These are phyloP conservation scores for Takifugu ocellatus DNA, from an alignment of 2,797 vertebrate species.

Conservation along the genomic window DNA sequence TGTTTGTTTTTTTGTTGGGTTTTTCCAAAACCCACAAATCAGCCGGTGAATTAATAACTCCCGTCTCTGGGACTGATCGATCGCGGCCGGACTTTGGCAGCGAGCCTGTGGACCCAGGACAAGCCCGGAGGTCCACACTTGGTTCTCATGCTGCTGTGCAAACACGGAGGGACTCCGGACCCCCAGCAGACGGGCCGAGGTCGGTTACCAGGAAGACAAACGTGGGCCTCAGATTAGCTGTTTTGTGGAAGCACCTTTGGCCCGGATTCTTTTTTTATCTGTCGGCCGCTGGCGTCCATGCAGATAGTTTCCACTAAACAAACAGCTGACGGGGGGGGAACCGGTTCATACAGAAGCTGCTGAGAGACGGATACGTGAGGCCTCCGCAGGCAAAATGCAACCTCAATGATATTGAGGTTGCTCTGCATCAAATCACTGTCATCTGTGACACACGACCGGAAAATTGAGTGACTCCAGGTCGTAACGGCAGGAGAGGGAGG, in stretches of 20 bases:
- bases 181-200: constrained; percentile 7
- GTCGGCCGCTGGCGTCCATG: neutral
- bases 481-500: too few species aligned
- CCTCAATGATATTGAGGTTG: too few species aligned
- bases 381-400: too few species aligned
- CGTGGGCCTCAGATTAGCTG: neutral
- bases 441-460: too few species aligned
- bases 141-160: constrained; percentile 30
- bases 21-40: too few species aligned
- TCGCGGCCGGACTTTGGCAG: neutral
- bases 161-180: constrained; percentile 27
- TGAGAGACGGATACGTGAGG: too few species aligned
- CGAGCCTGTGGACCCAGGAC: constrained; percentile 9
- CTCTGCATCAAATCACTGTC: too few species aligned
- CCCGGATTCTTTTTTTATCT: constrained; percentile 48
- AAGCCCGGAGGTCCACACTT: constrained; percentile 4
- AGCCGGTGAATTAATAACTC: neutral
- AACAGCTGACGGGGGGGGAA: too few species aligned
- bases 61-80: neutral
- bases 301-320: constrained; percentile 10
- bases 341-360: too few species aligned
- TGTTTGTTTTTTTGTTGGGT: too few species aligned
- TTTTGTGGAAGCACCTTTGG: constrained; percentile 34
- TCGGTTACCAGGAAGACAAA: neutral
- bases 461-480: too few species aligned